phyloP scores from a whole-genome alignment of 2,888 invertebrate species.

The Noctua fimbriata region DNA sequence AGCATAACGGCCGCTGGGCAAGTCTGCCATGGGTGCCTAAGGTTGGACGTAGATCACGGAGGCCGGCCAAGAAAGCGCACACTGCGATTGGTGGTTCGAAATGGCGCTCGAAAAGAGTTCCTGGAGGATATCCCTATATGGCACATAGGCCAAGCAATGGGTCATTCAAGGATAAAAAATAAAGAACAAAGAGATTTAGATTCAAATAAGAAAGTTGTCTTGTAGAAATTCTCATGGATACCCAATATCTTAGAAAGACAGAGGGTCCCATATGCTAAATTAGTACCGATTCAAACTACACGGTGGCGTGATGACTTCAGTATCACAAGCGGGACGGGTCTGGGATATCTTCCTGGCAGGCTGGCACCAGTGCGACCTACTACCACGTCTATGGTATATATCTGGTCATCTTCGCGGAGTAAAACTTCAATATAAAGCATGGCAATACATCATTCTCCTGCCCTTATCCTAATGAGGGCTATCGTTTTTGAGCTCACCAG shows the following conservation, averaged over 20 bases:
- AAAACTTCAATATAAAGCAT: neutral
- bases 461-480: neutral
- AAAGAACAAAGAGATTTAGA: neutral
- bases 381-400: neutral
- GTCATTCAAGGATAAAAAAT: neutral
- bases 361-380: neutral
- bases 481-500: too few relatives aligned
- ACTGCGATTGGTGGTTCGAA: neutral
- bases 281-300: neutral
- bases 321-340: neutral
- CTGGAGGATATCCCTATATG: neutral
- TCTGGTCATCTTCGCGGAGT: neutral
- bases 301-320: neutral
- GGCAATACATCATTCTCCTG: neutral
- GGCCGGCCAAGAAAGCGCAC: neutral
- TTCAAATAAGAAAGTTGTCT: neutral
- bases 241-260: too few relatives aligned
- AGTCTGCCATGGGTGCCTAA: neutral
- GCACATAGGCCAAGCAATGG: too few relatives aligned
- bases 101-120: neutral
- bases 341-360: neutral
- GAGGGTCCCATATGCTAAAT: neutral
- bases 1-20: neutral
- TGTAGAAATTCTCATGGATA: too few relatives aligned
- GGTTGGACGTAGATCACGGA: neutral